Evolutionary conservation across 2,888 invertebrate genomes (phyloP).

Genomic region (Holacanthella duospinosa): DNA sequence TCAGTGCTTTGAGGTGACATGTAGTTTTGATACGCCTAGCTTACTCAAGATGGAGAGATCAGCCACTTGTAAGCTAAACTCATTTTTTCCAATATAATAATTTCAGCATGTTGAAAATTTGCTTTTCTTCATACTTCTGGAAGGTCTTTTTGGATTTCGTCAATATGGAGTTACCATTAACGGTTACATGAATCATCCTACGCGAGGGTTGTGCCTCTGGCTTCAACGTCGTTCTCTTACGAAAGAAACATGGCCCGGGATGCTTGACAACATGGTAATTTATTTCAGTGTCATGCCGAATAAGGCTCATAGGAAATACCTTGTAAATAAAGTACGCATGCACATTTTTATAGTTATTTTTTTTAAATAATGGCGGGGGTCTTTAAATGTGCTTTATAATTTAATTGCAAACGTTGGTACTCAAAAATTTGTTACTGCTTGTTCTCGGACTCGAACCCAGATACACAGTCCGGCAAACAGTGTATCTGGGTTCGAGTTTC

Average conservation of each 20-base stretch:
- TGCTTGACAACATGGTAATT: conserved; percentile 81
- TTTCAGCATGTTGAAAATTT: neutral
- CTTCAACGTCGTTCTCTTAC: conserved; percentile 79
- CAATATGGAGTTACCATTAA: conserved; percentile 92
- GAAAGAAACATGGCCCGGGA: conserved; percentile 91
- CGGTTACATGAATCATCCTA: conserved; percentile 76
- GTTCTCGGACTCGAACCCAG: no score
- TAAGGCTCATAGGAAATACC: no score
- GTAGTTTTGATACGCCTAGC: conserved; percentile 54
- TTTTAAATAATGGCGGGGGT: neutral
- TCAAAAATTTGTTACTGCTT: no score
- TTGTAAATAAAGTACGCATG: neutral
- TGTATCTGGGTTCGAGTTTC: no score
- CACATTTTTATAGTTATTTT: neutral
- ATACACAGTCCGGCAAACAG: no score
- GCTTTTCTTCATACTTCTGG: no score
- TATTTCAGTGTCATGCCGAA: no score
- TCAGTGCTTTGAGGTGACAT: conserved; percentile 79
- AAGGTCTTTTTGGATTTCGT: conserved; percentile 69
- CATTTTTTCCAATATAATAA: neutral
- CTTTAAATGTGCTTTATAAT: neutral
- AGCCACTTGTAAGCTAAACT: conserved; percentile 55
- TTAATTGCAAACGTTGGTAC: neutral
- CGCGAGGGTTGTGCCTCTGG: conserved; percentile 81
- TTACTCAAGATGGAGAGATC: conserved; percentile 76